Evolutionary conservation across 2,888 invertebrate species (phyloP), one percentile per base, ranked within the genome.

Genomic region (Synergus laeviventris): DNA sequence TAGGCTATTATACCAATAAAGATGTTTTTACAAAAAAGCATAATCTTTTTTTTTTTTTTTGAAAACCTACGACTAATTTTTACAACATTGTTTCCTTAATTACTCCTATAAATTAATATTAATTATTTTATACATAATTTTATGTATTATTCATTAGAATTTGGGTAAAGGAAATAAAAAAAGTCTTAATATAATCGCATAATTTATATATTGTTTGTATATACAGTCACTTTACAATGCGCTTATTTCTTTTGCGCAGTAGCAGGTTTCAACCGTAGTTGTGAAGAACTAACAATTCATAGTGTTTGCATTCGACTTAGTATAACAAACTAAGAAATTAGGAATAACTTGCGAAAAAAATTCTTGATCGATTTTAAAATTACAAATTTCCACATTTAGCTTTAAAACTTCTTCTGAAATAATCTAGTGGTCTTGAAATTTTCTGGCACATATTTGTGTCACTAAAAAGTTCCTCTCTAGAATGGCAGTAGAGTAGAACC

Each of bases 151-250:
- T 56, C 11, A 18, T 56, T 24, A 14, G 12, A 59, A 24, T 45
- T 45, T 66, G 24, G 31, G 49, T 49, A 31, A 31, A 16, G n/a
- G 49, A 36, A 3, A n/a, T 11, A 9, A 70, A 45, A 24, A 49
- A 70, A 16, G 24, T 39, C 5, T 1, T 31, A 70, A 66, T 24
- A 76, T 79, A 79, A 79, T 81, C 78, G 81, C 78, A 87, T 88
- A 88, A 87, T 89, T 89, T 88, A 87, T 89, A 87, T 88, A 88
- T 89, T 78, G 79, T 80, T 60, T 86, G 39, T 89, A 90, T 89
- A 89, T 89, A 91, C 90, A 90, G 87, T 90, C 88, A 90, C 87
- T 90, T 90, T 90, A 91, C 90, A 91, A 88, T 84, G 88, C 88
- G 87, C 86, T 87, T 81, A 80, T 79, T 76, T 76, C 75, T 76